Conservation (phyloP, 2,888 invertebrate species). For the Dione vanillae region DNA sequence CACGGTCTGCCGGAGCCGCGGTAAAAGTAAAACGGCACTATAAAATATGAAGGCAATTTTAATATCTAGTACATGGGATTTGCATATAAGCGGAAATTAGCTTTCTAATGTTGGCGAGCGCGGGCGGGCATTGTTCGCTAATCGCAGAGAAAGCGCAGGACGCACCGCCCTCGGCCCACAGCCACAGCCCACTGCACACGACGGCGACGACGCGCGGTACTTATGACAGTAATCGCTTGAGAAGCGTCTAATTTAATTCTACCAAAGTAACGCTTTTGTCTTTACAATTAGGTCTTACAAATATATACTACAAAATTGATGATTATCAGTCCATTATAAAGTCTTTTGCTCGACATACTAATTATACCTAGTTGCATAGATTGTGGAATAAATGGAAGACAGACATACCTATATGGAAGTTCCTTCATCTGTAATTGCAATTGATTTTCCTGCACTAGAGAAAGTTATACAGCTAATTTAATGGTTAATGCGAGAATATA, state of each 20-base stretch:
- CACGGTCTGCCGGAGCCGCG: constrained; percentile 21
- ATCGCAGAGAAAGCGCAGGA: constrained; percentile 71
- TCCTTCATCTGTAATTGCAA: background rate
- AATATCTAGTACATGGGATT: constrained; percentile 54
- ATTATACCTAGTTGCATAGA: too few species aligned
- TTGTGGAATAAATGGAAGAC: background rate
- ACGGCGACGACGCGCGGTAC: constrained; percentile 4
- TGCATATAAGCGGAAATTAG: constrained; percentile 70
- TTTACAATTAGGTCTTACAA: too few species aligned
- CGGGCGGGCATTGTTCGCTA: constrained; percentile 58
- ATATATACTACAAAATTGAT: too few species aligned
- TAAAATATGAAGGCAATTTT: constrained; percentile 32
- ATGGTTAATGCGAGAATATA: background rate
- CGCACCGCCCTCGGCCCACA: constrained; percentile 43
- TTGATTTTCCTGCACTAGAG: background rate
- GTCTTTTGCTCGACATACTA: too few species aligned
- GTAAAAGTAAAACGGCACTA: constrained; percentile 34
- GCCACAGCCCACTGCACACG: too few species aligned
- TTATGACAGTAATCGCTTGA: constrained; percentile 2
- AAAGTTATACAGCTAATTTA: background rate
- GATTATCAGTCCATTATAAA: too few species aligned
- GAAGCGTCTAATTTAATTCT: background rate
- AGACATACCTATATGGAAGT: too few species aligned
- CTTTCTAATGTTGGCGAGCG: constrained; percentile 69
- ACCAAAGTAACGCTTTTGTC: too few species aligned